Evolutionary conservation across 2,888 invertebrate genomes (phyloP), one percentile per base, ranked within the genome.

Genomic region (Cerastis leucographa): DNA sequence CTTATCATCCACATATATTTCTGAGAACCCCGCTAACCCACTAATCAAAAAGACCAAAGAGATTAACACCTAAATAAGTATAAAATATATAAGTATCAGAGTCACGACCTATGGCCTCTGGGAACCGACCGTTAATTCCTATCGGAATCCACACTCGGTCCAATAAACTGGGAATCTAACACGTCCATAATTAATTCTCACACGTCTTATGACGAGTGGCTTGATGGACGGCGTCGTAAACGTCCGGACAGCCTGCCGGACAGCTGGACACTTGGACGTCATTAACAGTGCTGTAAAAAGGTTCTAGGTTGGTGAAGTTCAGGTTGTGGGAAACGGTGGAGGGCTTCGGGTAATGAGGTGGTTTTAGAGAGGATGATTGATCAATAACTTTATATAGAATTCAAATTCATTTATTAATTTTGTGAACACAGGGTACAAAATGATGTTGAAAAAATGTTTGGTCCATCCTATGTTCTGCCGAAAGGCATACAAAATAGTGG

Each of bases 181-280:
- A 85, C 78, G 82, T 87, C 83, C 82, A 86, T 91, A 91, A 92
- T 91, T 87, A 92, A 89, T 90, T 92, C 92, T 91, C 91, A 91
- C 92, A 91, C 87, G 76, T 89, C 79, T 87, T 86, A 89, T 86
- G 78, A 85, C 75, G 80, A 80, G 74, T 78, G 81, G 71, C 84
- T 75, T 87, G 88, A 90, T 87, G 86, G 82, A 86, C 80, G 84
- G 84, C 73, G 71, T 88, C 85, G 85, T 91, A 91, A 91, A 91
- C 70, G 86, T 84, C 87, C 76, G 87, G 80, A 83, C 86, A 82
- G 82, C 78, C 80, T 85, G 84, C 78, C 75, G 80, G 85, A 65
- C 79, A 71, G 83, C 84, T 80, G 81, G 80, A 78, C 82, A 81
- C 85, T 71, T 62, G 76, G 68, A 61, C 64, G 56, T 87, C 84